Evolutionary conservation across 2,888 invertebrate genomes (phyloP).

Genomic region (Lomographa bimaculata): DNA sequence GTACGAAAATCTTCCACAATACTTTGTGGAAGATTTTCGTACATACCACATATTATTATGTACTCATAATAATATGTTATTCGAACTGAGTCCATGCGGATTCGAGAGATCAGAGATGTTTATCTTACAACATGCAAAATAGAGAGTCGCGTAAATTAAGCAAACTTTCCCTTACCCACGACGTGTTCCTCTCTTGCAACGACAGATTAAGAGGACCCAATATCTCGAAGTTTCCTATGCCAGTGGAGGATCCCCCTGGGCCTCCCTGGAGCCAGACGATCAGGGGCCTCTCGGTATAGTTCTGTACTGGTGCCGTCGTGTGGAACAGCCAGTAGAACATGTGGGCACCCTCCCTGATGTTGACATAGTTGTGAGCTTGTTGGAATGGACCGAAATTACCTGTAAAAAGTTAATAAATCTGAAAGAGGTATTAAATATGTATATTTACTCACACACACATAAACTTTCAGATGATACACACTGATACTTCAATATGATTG

Average conservation of each 20-base stretch:
- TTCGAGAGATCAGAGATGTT: no score
- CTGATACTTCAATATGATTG: no score
- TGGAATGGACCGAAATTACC: constrained; percentile 83
- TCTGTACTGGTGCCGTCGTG: constrained; percentile 84
- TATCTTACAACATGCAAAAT: no score
- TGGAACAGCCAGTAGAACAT: constrained; percentile 96
- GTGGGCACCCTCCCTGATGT: constrained; percentile 88
- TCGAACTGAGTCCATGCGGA: no score
- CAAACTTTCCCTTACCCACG: constrained; percentile 93
- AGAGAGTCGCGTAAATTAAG: no score
- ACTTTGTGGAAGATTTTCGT: no score
- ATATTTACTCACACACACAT: no score
- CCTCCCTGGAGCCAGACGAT: constrained; percentile 96
- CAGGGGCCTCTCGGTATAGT: constrained; percentile 87
- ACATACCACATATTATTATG: no score
- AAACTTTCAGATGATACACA: no score
- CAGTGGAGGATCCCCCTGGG: constrained; percentile 91
- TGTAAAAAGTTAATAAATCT: constrained; percentile 32
- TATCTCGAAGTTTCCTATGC: constrained; percentile 94
- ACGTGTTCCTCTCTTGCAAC: constrained; percentile 86
- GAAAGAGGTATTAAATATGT: no score
- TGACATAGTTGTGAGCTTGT: constrained; percentile 90
- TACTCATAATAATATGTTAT: no score
- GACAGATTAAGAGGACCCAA: constrained; percentile 88
- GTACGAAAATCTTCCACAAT: no score